Conservation (phyloP, 1,140 invertebrate species). For the Calosoma granatense region DNA sequence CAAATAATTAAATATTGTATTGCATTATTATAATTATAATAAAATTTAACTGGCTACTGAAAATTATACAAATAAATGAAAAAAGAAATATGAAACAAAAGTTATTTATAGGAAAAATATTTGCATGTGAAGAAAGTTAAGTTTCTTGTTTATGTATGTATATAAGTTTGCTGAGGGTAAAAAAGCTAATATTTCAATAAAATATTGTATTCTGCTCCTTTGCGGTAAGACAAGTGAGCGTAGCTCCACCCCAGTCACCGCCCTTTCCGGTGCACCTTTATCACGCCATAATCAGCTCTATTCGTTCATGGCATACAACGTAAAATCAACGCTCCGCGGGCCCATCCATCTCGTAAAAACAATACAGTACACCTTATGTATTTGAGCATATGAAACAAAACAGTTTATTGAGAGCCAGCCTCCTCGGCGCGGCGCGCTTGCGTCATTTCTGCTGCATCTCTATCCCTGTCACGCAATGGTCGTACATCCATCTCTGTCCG, state of each 20-base stretch:
- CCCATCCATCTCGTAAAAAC: background rate
- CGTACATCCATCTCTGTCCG: background rate
- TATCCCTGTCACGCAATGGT: background rate
- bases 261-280: background rate
- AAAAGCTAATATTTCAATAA: conserved; percentile 7
- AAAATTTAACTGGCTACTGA: too few relatives aligned
- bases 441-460: background rate
- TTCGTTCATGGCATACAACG: background rate
- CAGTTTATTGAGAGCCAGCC: background rate
- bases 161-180: too few relatives aligned
- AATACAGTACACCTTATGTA: conserved; percentile 2
- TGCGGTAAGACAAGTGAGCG: conserved; percentile 1
- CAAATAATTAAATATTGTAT: too few relatives aligned
- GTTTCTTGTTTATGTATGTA: too few relatives aligned
- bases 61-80: too few relatives aligned
- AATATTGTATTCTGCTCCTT: background rate
- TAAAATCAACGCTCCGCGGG: background rate
- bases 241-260: conserved; percentile 3
- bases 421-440: background rate
- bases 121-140: too few relatives aligned
- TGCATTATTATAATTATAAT: too few relatives aligned
- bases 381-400: conserved; percentile 2
- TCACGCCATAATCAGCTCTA: background rate
- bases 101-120: too few relatives aligned
- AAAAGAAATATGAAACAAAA: too few relatives aligned